These are phyloP conservation scores for Cepaea nemoralis DNA, from an alignment of 1,140 invertebrate genomes.

Conservation along the genomic window DNA sequence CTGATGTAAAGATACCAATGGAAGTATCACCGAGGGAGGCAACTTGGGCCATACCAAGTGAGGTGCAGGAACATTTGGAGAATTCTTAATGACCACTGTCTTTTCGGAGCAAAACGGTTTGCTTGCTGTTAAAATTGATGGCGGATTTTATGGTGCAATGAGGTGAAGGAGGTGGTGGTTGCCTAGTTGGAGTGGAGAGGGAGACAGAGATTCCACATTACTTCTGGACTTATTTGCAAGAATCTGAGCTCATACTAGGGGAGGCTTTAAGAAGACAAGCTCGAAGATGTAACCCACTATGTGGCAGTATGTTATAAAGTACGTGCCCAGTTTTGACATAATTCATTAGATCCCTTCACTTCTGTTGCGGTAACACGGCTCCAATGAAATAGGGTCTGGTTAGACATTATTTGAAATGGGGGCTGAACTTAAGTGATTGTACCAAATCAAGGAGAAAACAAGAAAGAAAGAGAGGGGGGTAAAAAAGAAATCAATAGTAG, in stretches of 20 bases:
- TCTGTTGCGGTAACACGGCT: slow-evolving; percentile 9
- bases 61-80: slow-evolving; percentile 26
- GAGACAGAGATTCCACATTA: no score
- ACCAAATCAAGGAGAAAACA: background rate
- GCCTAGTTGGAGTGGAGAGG: no score
- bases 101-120: background rate
- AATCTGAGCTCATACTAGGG: background rate
- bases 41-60: slow-evolving; percentile 6
- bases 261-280: background rate
- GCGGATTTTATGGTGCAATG: background rate
- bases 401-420: slow-evolving; percentile 27
- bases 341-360: slow-evolving; percentile 29
- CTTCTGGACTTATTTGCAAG: background rate
- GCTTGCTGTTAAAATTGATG: no score
- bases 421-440: slow-evolving; percentile 24
- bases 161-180: no score
- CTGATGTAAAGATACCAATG: slow-evolving; percentile 35
- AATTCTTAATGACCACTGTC: slow-evolving; percentile 20
- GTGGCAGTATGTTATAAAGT: slow-evolving; percentile 1
- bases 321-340: slow-evolving; percentile 11
- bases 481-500: slow-evolving; percentile 3
- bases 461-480: no score
- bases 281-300: background rate
- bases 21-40: slow-evolving; percentile 30
- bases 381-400: slow-evolving; percentile 13